Base-by-base conservation (phyloP, 2,888 invertebrate genomes). In the Drosophila meridiana region DNA sequence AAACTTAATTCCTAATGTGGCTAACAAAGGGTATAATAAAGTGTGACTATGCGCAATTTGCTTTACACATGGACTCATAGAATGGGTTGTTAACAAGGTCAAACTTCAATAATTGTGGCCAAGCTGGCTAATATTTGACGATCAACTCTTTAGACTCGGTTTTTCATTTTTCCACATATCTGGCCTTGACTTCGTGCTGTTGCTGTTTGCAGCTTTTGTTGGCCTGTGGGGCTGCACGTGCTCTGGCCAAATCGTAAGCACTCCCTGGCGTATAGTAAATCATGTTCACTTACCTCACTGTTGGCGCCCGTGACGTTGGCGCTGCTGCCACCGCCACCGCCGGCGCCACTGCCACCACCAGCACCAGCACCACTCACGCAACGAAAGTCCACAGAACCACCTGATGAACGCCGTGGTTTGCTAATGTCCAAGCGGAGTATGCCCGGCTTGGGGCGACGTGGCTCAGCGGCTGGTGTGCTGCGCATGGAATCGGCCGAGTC, bases 351-450 rank as follows among this genome's bases (percentile, higher is more conserved):
- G 43, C 30, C 56, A 11, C 69, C 70, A 53, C 9, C 69, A 42
- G 64, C 70, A 53, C 9, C 69, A 42, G 64, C 64, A 52, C 65
- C 58, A 58, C 80, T 86, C 70, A 78, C 88, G 76, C 76, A 78
- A 62, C 93, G 92, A 87, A 94, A 94, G 73, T 94, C 94, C 61
- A 94, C 93, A 26, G 92, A 93, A 91, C 93, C 93, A 91, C 93
- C 93, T 83, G 94, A 94, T 91, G 93, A 93, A 79, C 93, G 92
- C 65, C 94, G 90, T 50, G 94, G 93, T 62, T 94, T 94, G 63
- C 87, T 91, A 61, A 94, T 91, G 83, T 94, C 94, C 80, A 94
- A 89, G 26, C 94, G 92, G 47, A 94, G 87, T 56, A 94, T 94
- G 38, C 94, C 94, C 30, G 93, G 91, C 71, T 93, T 93, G 64